These are phyloP conservation scores for Squalus acanthias DNA, from an alignment of 2,797 vertebrate genomes.

Conservation along the genomic window DNA sequence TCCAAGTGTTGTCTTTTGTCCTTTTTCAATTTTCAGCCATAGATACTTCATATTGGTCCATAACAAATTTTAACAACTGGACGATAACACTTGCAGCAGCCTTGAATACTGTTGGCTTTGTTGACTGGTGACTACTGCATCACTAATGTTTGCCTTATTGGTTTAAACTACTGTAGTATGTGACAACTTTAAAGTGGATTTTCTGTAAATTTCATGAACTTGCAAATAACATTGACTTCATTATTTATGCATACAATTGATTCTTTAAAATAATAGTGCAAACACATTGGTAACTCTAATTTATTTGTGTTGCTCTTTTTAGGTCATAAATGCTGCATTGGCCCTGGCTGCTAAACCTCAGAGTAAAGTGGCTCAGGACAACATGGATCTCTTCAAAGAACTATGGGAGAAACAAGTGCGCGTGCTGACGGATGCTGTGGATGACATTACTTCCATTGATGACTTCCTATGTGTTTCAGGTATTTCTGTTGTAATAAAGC, in stretches of 20 bases:
- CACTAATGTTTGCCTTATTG: background rate
- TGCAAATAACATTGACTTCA: background rate
- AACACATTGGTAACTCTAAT: background rate
- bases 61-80: background rate
- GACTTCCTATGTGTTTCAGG: constrained; percentile 74
- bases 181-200: background rate
- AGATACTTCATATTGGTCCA: background rate
- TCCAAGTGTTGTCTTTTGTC: background rate
- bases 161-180: background rate
- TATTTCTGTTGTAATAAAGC: constrained; percentile 43
- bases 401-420: constrained; percentile 73
- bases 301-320: constrained; percentile 45
- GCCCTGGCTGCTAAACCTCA: constrained; percentile 90
- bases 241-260: background rate
- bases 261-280: background rate
- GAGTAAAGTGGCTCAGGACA: constrained; percentile 68
- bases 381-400: constrained; percentile 75
- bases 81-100: background rate
- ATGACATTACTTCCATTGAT: constrained; percentile 75
- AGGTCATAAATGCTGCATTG: constrained; percentile 96
- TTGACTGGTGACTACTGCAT: background rate
- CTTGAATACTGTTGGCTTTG: background rate
- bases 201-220: background rate
- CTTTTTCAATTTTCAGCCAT: background rate
- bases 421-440: constrained; percentile 68